Percentiles rank a stretch among this genome's conserved stretches.
Conservation (phyloP, 2,797 vertebrate genomes). For the Melopsittacus undulatus region DNA sequence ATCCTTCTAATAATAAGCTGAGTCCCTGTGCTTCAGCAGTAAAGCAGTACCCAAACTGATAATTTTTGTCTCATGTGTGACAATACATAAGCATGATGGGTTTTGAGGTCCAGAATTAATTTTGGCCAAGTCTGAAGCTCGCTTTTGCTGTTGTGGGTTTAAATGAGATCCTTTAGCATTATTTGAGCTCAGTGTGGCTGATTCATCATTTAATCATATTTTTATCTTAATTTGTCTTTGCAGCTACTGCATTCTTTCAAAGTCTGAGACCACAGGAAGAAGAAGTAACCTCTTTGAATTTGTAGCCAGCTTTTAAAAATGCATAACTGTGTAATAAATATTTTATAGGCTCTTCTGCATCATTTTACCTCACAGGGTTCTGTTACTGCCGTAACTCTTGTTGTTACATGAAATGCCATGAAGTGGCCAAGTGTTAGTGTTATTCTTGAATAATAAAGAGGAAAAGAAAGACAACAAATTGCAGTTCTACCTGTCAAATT, state of each 20-base stretch:
- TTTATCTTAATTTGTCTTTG: constrained; percentile 75
- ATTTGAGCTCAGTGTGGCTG: constrained; percentile 36
- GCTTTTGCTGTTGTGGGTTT: constrained; percentile 1
- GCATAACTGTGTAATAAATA: constrained; percentile 81
- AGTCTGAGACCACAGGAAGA: constrained; percentile 73
- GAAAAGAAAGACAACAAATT: constrained; percentile 50
- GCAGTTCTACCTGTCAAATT: constrained; percentile 55
- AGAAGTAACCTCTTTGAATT: constrained; percentile 77
- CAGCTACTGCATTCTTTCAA: constrained; percentile 73
- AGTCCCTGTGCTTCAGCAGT: background rate
- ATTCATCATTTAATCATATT: constrained; percentile 70
- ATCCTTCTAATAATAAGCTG: background rate
- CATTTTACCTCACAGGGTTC: constrained; percentile 73
- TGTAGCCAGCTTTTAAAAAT: constrained; percentile 81
- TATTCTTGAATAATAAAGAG: constrained; percentile 51
- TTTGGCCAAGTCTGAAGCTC: constrained; percentile 7
- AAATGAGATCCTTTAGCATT: constrained; percentile 43
- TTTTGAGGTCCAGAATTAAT: background rate
- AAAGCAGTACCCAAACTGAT: background rate
- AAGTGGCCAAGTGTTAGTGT: constrained; percentile 38
- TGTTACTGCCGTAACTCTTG: constrained; percentile 64
- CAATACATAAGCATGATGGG: background rate
- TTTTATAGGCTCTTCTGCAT: constrained; percentile 75
- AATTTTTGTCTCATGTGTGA: background rate
- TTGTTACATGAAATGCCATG: constrained; percentile 65